phyloP scores from a whole-genome alignment of 2,888 invertebrate genomes.

The Loripinus fragilis region DNA sequence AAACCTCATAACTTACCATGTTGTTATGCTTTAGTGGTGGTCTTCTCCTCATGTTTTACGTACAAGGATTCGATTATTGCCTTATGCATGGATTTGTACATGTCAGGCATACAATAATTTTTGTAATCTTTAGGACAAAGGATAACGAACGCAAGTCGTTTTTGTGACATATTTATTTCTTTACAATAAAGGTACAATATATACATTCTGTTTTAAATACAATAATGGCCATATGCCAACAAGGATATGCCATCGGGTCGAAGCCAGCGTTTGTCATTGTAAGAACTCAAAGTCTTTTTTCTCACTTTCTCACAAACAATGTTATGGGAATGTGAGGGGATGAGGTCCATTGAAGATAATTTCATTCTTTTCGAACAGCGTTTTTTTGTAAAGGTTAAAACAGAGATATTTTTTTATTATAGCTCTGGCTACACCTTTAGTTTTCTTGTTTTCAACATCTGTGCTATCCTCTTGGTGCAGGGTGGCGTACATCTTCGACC shows the following conservation, averaged over 20 bases:
- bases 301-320: constrained; percentile 4
- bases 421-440: constrained; percentile 18
- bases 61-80: too few species aligned
- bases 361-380: constrained; percentile 15
- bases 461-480: neutral
- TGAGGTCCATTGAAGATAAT: constrained; percentile 14
- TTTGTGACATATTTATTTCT: too few species aligned
- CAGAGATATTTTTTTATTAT: neutral
- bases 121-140: too few species aligned
- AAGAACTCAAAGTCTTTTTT: constrained; percentile 14
- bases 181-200: too few species aligned
- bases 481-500: constrained; percentile 8
- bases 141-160: too few species aligned
- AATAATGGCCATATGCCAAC: constrained; percentile 11
- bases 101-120: too few species aligned
- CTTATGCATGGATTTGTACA: too few species aligned
- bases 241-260: neutral
- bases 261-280: constrained; percentile 15
- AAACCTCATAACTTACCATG: neutral
- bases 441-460: constrained; percentile 4
- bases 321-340: neutral
- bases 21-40: neutral
- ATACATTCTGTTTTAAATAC: neutral
- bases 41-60: neutral
- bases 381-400: neutral